Conservation (phyloP, 2,797 vertebrate species). For the Sebastes trivittatus region DNA sequence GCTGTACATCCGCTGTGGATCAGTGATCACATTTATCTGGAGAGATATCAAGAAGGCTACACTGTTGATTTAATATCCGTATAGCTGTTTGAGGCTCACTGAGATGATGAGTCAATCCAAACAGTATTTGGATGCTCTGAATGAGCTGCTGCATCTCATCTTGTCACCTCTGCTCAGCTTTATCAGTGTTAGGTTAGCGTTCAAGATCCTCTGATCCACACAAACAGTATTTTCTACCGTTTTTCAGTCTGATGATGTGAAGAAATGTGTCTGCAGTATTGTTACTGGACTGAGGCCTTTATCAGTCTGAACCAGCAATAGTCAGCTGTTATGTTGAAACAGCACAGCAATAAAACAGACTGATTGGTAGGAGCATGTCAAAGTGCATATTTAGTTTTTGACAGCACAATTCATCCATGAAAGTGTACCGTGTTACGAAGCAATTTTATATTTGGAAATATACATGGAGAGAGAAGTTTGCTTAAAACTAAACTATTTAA, state of each 20-base stretch:
- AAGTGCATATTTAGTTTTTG: background rate
- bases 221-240: background rate
- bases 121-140: background rate
- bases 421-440: background rate
- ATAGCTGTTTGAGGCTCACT: background rate
- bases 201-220: background rate
- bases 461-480: background rate
- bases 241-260: background rate
- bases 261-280: background rate
- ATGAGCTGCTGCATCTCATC: background rate
- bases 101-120: background rate
- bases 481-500: background rate
- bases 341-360: background rate
- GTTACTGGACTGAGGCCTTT: background rate
- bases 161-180: background rate
- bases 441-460: background rate
- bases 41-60: background rate
- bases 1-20: background rate
- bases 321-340: background rate
- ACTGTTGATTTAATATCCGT: background rate
- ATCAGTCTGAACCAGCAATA: background rate
- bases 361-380: background rate
- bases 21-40: background rate
- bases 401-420: background rate
- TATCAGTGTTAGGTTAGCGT: background rate